These are phyloP conservation scores for Formicarius rufipectus DNA, from an alignment of 2,113 vertebrate genomes.

Conservation along the genomic window DNA sequence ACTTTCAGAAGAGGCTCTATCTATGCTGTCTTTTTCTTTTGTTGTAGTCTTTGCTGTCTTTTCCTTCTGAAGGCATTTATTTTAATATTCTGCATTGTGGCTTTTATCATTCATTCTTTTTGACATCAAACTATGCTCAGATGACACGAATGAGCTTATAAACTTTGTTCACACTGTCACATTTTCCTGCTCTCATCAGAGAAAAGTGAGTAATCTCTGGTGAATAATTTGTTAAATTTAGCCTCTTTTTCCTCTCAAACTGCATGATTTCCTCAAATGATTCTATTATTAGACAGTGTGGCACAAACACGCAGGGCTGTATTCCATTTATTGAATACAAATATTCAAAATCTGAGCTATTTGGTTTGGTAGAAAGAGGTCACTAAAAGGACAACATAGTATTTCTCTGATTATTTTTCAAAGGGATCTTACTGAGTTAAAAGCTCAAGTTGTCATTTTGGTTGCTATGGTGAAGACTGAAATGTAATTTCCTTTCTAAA, in stretches of 20 bases:
- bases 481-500: not conserved
- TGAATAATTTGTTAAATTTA: slow-evolving; percentile 65
- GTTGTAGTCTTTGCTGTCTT: slow-evolving; percentile 11
- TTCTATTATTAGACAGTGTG: slow-evolving; percentile 26
- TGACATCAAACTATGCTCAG: slow-evolving; percentile 35
- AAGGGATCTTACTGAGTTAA: not conserved
- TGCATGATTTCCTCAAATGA: not conserved
- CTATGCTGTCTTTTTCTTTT: not conserved
- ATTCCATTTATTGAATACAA: slow-evolving; percentile 3
- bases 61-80: slow-evolving; percentile 24
- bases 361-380: not conserved
- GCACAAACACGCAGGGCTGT: not conserved
- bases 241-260: slow-evolving; percentile 15
- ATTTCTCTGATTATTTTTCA: slow-evolving; percentile 21
- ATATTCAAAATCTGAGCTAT: slow-evolving; percentile 28
- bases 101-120: slow-evolving; percentile 56
- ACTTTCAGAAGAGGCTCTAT: not conserved
- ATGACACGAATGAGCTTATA: slow-evolving; percentile 29
- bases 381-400: not conserved
- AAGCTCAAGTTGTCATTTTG: not conserved
- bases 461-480: not conserved
- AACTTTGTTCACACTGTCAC: slow-evolving; percentile 53
- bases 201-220: slow-evolving; percentile 25
- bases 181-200: slow-evolving; percentile 37
- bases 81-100: slow-evolving; percentile 45